Conservation (phyloP, 2,888 invertebrate genomes). For the Podotricha telesiphe region DNA sequence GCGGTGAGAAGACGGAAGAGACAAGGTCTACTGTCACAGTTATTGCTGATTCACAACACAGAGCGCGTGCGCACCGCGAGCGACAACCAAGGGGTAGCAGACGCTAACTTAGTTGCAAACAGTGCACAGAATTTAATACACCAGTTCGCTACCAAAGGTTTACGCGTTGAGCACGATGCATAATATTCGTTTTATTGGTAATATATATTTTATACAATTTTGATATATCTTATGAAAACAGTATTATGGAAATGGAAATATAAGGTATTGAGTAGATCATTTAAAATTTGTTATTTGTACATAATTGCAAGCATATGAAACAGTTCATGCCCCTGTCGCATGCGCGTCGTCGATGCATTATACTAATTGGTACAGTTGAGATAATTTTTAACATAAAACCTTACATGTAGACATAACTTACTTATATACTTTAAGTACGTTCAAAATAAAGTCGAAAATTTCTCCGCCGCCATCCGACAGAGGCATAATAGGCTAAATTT, state of each 20-base stretch:
- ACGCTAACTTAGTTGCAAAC: slow-evolving; percentile 31
- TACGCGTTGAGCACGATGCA: slow-evolving; percentile 40
- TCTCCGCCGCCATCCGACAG: slow-evolving; percentile 51
- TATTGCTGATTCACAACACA: slow-evolving; percentile 77
- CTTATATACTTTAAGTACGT: slow-evolving; percentile 64
- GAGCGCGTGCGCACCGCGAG: slow-evolving; percentile 44
- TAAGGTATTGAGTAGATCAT: slow-evolving; percentile 32
- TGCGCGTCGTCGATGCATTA: slow-evolving; percentile 46
- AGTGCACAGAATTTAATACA: slow-evolving; percentile 29
- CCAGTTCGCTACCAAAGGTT: slow-evolving; percentile 32
- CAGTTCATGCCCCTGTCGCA: slow-evolving; percentile 52
- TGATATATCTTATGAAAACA: slow-evolving; percentile 36
- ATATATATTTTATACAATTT: slow-evolving; percentile 38
- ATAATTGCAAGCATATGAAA: slow-evolving; percentile 70
- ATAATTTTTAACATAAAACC: slow-evolving; percentile 40
- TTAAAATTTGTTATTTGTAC: slow-evolving; percentile 58
- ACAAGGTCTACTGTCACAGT: slow-evolving; percentile 62
- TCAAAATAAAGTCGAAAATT: slow-evolving; percentile 51
- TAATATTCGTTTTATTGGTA: slow-evolving; percentile 31
- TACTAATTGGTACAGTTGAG: slow-evolving; percentile 48
- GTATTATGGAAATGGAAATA: slow-evolving; percentile 37
- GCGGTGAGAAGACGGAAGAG: slow-evolving; percentile 65
- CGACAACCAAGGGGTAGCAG: slow-evolving; percentile 24
- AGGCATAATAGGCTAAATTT: slow-evolving; percentile 56
- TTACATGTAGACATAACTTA: slow-evolving; percentile 40